These are phyloP conservation scores for Cerastis leucographa DNA, from an alignment of 2,888 invertebrate genomes.

Conservation along the genomic window DNA sequence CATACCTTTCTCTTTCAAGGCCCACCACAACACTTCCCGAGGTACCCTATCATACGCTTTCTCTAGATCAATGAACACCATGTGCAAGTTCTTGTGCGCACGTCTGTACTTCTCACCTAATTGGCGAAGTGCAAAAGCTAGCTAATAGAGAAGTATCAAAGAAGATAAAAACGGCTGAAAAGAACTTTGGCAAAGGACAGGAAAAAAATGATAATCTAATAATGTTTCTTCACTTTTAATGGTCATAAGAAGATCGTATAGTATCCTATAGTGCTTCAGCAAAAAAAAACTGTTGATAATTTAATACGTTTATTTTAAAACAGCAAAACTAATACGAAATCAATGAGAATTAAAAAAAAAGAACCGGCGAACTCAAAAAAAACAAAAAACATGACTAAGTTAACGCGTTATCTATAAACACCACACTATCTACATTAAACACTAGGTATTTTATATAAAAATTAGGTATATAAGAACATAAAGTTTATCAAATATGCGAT, in stretches of 20 bases:
- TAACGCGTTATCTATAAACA: background rate
- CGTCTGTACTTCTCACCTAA: too few species aligned
- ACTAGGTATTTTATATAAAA: slow-evolving; percentile 17
- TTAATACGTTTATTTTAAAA: slow-evolving; percentile 14
- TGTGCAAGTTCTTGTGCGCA: too few species aligned
- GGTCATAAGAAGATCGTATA: background rate
- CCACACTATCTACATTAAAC: background rate
- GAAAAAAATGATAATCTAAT: background rate
- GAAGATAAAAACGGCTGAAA: background rate
- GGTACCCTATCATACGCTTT: too few species aligned
- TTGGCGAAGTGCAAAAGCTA: too few species aligned
- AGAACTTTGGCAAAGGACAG: background rate
- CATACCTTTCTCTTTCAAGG: too few species aligned
- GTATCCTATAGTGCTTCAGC: background rate
- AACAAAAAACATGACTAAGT: background rate
- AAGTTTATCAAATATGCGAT: slow-evolving; percentile 30
- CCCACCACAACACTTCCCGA: too few species aligned
- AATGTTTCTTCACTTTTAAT: background rate
- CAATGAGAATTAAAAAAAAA: background rate
- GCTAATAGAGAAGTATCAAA: background rate
- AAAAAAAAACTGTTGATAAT: background rate
- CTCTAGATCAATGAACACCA: too few species aligned
- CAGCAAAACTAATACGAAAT: background rate
- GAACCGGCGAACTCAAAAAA: background rate
- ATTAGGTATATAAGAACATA: slow-evolving; percentile 30